Percentiles rank a stretch among this genome's conserved stretches.
Evolutionary conservation across 2,888 invertebrate species (phyloP).

Genomic region (Diaphora mendica): DNA sequence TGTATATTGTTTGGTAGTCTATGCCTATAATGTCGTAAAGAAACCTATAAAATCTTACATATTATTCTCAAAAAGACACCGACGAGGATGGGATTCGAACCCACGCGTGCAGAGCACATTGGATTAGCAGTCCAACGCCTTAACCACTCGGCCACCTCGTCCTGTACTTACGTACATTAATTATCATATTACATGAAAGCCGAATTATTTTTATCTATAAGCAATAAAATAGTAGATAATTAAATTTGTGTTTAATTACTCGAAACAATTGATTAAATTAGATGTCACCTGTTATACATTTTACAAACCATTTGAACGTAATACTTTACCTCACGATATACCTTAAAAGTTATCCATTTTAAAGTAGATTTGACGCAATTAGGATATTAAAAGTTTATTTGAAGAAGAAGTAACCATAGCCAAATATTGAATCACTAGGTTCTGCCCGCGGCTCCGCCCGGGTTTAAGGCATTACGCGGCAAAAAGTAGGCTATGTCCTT

Average conservation of each 20-base stretch:
- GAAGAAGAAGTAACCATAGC: too few species aligned
- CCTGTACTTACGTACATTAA: slow-evolving; percentile 47
- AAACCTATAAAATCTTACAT: neutral
- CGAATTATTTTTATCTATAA: neutral
- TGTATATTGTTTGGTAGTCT: too few species aligned
- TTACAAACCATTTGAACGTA: neutral
- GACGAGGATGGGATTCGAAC: slow-evolving; percentile 94
- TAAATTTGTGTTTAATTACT: neutral
- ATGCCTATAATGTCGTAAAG: neutral
- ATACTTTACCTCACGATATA: neutral
- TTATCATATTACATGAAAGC: neutral
- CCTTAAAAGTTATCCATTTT: neutral
- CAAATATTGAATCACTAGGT: too few species aligned
- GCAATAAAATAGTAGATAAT: neutral
- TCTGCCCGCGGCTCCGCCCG: too few species aligned
- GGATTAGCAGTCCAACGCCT: slow-evolving; percentile 95
- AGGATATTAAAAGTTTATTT: too few species aligned
- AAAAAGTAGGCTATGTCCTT: too few species aligned
- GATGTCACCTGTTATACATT: neutral
- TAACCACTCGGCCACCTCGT: slow-evolving; percentile 95
- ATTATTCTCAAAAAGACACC: slow-evolving; percentile 45
- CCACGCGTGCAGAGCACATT: slow-evolving; percentile 95
- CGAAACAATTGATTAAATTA: neutral
- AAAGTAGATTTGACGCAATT: too few species aligned
- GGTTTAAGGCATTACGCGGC: too few species aligned